Evolutionary conservation across 1,140 invertebrate species (phyloP).

Genomic region (Gryllus bimaculatus): DNA sequence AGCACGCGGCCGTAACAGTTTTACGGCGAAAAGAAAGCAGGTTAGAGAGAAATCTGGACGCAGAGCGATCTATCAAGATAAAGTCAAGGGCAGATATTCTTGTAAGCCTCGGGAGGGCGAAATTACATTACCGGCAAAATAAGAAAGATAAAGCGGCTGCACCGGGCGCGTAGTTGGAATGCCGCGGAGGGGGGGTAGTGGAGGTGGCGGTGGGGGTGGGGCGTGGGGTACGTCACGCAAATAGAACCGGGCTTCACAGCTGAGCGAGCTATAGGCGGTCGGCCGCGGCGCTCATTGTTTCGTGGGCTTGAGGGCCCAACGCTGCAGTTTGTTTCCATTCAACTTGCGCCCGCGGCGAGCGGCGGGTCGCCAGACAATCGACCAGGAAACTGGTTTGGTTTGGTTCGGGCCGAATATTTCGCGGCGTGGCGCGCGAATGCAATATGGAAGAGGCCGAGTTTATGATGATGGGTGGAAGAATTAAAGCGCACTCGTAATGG

Average conservation of each 20-base stretch:
- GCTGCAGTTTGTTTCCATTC: background rate
- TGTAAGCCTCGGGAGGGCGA: background rate
- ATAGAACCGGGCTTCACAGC: background rate
- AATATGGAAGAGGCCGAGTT: too few relatives aligned
- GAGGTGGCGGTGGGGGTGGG: too few relatives aligned
- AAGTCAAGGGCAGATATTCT: constrained; percentile 4
- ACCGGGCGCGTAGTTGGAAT: background rate
- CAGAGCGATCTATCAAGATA: background rate
- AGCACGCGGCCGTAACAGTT: too few relatives aligned
- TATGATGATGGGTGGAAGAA: too few relatives aligned
- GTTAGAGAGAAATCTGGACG: background rate
- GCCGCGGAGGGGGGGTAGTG: too few relatives aligned
- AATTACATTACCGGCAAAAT: background rate
- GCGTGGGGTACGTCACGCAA: background rate
- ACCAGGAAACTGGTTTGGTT: too few relatives aligned
- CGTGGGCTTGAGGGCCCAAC: too few relatives aligned
- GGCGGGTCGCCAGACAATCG: too few relatives aligned
- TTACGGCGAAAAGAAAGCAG: background rate
- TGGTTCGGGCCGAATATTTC: too few relatives aligned
- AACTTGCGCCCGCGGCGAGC: too few relatives aligned
- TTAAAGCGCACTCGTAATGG: too few relatives aligned
- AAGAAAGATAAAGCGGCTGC: background rate
- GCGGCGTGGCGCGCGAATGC: too few relatives aligned
- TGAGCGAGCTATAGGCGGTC: background rate
- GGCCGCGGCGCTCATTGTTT: background rate